Base-by-base conservation (phyloP, 2,113 vertebrate species). In the Eolophus roseicapilla region DNA sequence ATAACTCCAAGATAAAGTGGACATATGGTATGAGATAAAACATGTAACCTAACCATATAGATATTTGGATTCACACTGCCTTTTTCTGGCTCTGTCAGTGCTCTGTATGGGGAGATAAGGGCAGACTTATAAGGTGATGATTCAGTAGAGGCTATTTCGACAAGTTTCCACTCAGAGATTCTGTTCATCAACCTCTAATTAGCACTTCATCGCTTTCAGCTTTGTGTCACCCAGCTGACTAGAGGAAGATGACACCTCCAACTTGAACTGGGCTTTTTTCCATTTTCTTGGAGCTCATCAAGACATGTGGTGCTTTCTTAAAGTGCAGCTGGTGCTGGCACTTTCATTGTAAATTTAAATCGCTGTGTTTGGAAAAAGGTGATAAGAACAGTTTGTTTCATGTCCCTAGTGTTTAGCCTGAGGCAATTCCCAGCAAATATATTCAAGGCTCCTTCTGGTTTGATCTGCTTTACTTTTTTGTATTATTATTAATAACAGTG, bases 181-280 rank as follows among this genome's bases (percentile, higher is more conserved):
- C 89, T 97, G 96, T 97, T 98, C 97, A 96, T 97, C 90, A 96
- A 86, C 98, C 94, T 96, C 97, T 98, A 98, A 98, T 99, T 98
- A 98, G 97, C 98, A 98, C 98, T 98, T 98, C 91, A 94, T 96
- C 95, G 94, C 96, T 98, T 97, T 98, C 97, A 98, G 97, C 97
- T 96, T 96, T 96, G 98, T 97, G 97, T 97, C 94, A 97, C 96
- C 96, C 97, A 97, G 98, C 97, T 98, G 97, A 97, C 96, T 96
- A 95, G 95, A 96, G 97, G 96, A 97, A 97, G 97, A 96, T 88
- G 91, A 97, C 98, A 98, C 97, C 98, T 97, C 97, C 95, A 97
- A 97, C 95, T 97, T 97, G 93, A 97, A 95, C 94, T 93, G 96
- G 97, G 96, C 97, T 97, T 97, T 97, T 90, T 98, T 98, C 98